Percentiles rank a stretch among this genome's conserved stretches.
phyloP scores from a whole-genome alignment of 2,888 invertebrate species.

The Sesia bembeciformis region DNA sequence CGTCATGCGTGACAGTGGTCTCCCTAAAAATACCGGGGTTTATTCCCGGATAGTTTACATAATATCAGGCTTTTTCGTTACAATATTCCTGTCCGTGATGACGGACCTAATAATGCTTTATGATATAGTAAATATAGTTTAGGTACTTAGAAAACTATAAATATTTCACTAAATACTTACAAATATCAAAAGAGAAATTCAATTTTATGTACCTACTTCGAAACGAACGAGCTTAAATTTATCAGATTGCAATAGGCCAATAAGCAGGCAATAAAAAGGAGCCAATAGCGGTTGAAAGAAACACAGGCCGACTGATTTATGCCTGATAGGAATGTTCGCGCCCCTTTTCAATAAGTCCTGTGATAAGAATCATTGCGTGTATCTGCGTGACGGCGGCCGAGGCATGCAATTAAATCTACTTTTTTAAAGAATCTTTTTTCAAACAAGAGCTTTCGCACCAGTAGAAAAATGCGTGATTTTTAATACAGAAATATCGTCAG shows the following conservation, averaged over 20 bases:
- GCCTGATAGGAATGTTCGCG: constrained; percentile 50
- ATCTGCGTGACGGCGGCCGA: constrained; percentile 26
- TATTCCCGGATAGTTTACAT: too few species aligned
- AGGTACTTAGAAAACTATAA: background rate
- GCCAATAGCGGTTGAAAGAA: constrained; percentile 39
- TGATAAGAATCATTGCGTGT: constrained; percentile 63
- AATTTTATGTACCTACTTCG: background rate
- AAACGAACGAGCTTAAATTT: constrained; percentile 3
- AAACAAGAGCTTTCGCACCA: background rate
- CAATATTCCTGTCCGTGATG: too few species aligned
- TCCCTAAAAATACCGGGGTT: too few species aligned
- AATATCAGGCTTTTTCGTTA: too few species aligned
- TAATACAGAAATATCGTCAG: too few species aligned
- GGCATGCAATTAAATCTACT: constrained; percentile 56
- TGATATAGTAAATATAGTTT: too few species aligned
- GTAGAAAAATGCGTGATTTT: background rate
- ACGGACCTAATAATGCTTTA: too few species aligned
- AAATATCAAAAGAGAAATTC: background rate
- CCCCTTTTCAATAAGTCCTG: constrained; percentile 62
- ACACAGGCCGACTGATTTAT: constrained; percentile 59
- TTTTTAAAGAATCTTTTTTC: background rate
- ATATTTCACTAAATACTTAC: background rate
- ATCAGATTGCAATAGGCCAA: constrained; percentile 44
- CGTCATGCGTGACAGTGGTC: too few species aligned
- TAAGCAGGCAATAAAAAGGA: constrained; percentile 62